phyloP scores from a whole-genome alignment of 2,113 vertebrate genomes.

The Thermophis baileyi region DNA sequence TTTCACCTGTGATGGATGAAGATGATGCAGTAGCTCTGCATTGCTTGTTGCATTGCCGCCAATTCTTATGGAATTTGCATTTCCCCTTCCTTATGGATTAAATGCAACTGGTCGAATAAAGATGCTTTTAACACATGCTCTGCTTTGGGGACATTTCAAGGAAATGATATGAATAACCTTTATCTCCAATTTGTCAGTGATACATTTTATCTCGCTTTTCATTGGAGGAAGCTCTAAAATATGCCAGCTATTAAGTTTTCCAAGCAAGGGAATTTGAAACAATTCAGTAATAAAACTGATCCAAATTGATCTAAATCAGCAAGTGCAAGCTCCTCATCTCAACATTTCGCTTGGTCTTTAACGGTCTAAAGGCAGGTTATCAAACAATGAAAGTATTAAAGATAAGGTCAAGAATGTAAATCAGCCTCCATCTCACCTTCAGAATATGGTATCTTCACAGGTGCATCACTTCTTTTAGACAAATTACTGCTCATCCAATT shows the following conservation, averaged over 20 bases:
- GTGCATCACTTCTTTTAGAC: background rate
- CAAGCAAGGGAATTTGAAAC: background rate
- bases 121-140: background rate
- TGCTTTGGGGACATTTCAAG: background rate
- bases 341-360: background rate
- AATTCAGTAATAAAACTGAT: background rate
- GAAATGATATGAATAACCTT: background rate
- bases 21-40: background rate
- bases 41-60: background rate
- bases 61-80: background rate
- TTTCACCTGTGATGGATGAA: background rate
- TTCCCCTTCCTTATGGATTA: background rate
- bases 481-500: slow-evolving; percentile 11
- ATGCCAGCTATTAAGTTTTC: background rate
- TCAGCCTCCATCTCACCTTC: background rate
- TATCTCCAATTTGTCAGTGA: background rate
- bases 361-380: background rate
- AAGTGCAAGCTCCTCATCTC: background rate
- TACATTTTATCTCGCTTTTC: background rate
- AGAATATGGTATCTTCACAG: background rate
- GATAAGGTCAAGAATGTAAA: background rate
- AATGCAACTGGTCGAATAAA: background rate
- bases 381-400: background rate
- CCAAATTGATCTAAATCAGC: background rate
- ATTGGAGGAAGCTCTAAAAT: background rate